Base-by-base conservation (phyloP, 2,888 invertebrate species). In the Lamellibrachia satsuma region DNA sequence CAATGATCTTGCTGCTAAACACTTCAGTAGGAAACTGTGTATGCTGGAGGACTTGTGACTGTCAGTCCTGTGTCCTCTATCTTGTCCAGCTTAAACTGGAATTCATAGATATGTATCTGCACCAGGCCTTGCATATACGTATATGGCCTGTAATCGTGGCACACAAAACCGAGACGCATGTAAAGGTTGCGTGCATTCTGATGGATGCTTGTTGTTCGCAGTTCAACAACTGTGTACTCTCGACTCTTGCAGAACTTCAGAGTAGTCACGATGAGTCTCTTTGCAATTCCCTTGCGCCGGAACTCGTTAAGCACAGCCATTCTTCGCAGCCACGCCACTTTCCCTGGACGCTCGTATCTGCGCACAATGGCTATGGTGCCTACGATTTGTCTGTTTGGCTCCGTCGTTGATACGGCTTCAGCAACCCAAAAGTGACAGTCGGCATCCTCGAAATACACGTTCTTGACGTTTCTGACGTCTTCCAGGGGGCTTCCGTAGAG, bases 391-490 rank as follows among this genome's bases (percentile, higher is more conserved):
- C 55, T 75, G 11, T 39, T 22, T n/a, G 39, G 22, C 22, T 15
- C 91, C 27, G 51, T n/a, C 9, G 52, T 8, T 90, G 91, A 91
- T 3, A 9, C 6, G 3, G 52, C 52, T 60, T 92, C 92, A n/a
- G 92, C 92, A 11, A 92, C 92, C 91, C 60, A 92, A 91, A 92
- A 92, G n/a, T 52, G 90, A 91, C 91, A 91, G 52, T 92, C 92
- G 8, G 60, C n/a, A 11, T 52, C 91, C 11, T 57, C 51, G 3
- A 52, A 91, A 52, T 92, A 92, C 4, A 91, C 91, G n/a, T 22
- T 90, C 60, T 92, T 91, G 52, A 91, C 91, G 51, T 91, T 22
- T 22, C 52, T 91, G 75, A 92, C 52, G 90, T 92, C 92, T 3
- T 27, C n/a, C 91, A 92, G 57, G 9, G 92, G 92, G 7, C 91